Conservation (phyloP, 2,113 vertebrate species). For the Hippopotamus amphibius region DNA sequence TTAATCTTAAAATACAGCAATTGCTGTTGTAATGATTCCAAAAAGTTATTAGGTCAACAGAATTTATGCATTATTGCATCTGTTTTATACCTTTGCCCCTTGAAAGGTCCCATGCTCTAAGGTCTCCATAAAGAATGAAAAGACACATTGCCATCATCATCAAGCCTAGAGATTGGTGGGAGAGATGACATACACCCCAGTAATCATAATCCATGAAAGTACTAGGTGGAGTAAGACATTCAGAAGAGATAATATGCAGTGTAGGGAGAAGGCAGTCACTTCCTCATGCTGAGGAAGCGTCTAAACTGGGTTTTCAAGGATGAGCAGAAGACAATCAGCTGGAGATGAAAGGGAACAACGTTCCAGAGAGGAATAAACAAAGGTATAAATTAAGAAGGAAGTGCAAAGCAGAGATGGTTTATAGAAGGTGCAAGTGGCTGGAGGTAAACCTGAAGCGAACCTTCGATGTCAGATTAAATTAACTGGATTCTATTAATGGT, state of each 20-base stretch:
- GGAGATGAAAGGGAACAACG: neutral
- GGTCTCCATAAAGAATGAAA: neutral
- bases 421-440: neutral
- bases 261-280: neutral
- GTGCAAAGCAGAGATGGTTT: neutral
- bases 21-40: neutral
- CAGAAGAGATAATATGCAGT: neutral
- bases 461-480: neutral
- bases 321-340: neutral
- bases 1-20: neutral
- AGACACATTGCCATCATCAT: neutral
- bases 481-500: neutral
- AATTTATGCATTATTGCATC: neutral
- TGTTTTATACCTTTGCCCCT: too few relatives aligned
- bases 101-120: neutral
- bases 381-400: neutral
- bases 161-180: neutral
- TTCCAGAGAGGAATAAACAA: neutral
- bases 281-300: neutral
- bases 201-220: neutral
- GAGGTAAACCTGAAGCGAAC: neutral
- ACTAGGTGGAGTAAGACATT: neutral
- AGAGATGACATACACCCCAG: accelerated
- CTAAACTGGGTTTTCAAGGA: neutral
- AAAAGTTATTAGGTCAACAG: neutral